Percentiles rank a stretch among this genome's conserved stretches.
Conservation (phyloP, 2,797 vertebrate species). For the Squalus acanthias region DNA sequence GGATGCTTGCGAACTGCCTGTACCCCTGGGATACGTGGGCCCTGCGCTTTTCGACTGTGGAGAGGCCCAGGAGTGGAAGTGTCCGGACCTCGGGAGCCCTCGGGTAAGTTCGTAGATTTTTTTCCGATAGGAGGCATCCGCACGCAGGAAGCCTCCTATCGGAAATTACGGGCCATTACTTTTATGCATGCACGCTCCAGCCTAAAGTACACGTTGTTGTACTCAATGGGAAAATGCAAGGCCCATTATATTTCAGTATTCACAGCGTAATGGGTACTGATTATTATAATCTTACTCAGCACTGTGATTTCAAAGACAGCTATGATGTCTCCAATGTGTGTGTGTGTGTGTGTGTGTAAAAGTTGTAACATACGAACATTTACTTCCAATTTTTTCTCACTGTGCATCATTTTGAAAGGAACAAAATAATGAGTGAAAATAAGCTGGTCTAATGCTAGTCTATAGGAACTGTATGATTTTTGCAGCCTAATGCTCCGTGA, state of each 20-base stretch:
- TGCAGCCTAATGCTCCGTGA: neutral
- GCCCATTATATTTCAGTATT: neutral
- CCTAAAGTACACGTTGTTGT: neutral
- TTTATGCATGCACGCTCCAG: neutral
- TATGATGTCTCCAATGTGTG: neutral
- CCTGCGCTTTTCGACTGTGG: too few relatives aligned
- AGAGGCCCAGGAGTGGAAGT: too few relatives aligned
- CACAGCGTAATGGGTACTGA: neutral
- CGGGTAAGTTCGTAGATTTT: too few relatives aligned
- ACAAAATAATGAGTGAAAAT: neutral
- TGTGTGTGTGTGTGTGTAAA: neutral
- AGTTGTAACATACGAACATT: neutral
- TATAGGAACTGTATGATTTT: neutral
- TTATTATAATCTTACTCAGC: neutral
- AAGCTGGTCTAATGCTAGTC: neutral
- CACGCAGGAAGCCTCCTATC: too few relatives aligned
- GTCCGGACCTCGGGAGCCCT: too few relatives aligned
- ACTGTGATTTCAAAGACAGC: neutral
- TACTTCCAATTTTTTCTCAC: neutral
- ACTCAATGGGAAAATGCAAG: neutral
- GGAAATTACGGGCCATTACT: too few relatives aligned
- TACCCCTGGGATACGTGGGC: too few relatives aligned
- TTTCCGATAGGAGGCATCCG: too few relatives aligned
- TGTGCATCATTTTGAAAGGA: neutral
- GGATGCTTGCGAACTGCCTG: too few relatives aligned